These are phyloP conservation scores for Patiria pectinifera DNA, from an alignment of 53 echinoderm and acorn worm species.

Conservation along the genomic window DNA sequence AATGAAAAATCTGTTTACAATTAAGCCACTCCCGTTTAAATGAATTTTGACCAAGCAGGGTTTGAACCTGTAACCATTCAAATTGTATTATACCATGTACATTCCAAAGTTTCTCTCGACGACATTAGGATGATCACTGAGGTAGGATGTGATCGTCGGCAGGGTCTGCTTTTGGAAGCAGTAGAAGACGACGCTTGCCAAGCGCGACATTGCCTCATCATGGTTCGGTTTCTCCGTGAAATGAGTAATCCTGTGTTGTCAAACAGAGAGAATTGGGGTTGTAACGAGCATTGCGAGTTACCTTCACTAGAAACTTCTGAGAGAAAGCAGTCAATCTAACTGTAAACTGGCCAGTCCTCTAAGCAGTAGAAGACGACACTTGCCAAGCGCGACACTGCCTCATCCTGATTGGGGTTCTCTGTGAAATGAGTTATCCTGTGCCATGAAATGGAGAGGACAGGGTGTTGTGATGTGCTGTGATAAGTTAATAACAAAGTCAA, in stretches of 20 bases:
- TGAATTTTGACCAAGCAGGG: too few relatives aligned
- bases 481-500: too few relatives aligned
- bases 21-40: too few relatives aligned
- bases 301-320: too few relatives aligned
- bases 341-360: too few relatives aligned
- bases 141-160: constrained; percentile 69
- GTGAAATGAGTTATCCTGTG: constrained; percentile 80
- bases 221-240: constrained; percentile 83
- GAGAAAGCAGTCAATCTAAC: too few relatives aligned
- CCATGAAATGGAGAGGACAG: background rate
- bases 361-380: constrained; percentile 95
- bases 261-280: background rate
- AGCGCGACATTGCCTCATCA: constrained; percentile 72
- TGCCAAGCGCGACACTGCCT: constrained; percentile 78
- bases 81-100: constrained; percentile 70
- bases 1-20: too few relatives aligned
- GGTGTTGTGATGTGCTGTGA: too few relatives aligned
- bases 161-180: constrained; percentile 81
- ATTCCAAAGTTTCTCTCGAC: constrained; percentile 81
- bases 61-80: too few relatives aligned
- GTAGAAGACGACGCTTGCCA: constrained; percentile 92
- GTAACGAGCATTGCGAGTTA: too few relatives aligned
- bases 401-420: constrained; percentile 77
- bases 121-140: constrained; percentile 66
- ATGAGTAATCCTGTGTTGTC: constrained; percentile 72